phyloP scores from a whole-genome alignment of 2,797 vertebrate genomes.

The Semaprochilodus insignis region DNA sequence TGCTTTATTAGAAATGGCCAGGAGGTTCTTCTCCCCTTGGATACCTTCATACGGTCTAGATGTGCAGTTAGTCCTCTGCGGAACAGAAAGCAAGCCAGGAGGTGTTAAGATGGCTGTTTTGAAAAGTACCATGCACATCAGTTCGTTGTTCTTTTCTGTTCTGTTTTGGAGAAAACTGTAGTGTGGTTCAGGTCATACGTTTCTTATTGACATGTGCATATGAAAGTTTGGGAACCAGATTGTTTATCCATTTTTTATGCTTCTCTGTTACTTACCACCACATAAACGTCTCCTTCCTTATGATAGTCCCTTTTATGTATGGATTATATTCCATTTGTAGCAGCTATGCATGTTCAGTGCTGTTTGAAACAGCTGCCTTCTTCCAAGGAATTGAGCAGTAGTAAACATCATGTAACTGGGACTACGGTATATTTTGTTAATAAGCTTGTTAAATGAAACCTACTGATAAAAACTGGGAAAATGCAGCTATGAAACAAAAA shows the following conservation, averaged over 20 bases:
- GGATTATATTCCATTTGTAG: neutral
- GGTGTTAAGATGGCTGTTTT: conserved; percentile 59
- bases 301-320: neutral
- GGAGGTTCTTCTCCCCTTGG: conserved; percentile 69
- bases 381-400: neutral
- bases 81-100: conserved; percentile 66
- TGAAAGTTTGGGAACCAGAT: conserved; percentile 10
- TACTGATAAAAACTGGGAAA: neutral
- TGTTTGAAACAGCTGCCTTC: neutral
- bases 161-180: neutral
- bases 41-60: conserved; percentile 75
- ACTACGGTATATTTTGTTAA: neutral
- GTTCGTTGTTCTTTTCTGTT: neutral
- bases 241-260: neutral
- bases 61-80: conserved; percentile 78
- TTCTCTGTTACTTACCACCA: neutral
- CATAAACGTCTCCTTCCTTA: neutral
- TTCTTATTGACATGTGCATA: conserved; percentile 8
- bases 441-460: neutral
- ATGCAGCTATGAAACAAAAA: neutral
- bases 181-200: neutral
- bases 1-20: conserved; percentile 74
- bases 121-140: neutral
- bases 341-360: too few species aligned
- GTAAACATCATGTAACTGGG: neutral